Conservation (phyloP, 2,888 invertebrate species). For the Gortyna flavago region DNA sequence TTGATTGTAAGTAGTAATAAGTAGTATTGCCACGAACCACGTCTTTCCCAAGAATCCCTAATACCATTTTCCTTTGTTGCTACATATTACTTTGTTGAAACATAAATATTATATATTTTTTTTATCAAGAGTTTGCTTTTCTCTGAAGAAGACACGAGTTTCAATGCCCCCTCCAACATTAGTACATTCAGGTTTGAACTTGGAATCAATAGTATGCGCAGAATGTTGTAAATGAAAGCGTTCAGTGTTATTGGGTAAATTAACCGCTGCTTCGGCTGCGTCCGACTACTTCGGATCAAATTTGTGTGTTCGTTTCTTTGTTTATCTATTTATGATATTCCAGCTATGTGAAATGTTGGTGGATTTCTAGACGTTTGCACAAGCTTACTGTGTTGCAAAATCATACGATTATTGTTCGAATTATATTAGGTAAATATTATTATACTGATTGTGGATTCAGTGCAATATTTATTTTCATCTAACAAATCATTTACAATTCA, state of each 20-base stretch:
- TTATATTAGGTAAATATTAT: too few species aligned
- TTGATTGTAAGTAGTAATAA: not conserved
- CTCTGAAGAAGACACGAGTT: not conserved
- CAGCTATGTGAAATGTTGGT: not conserved
- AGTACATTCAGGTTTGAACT: conserved; percentile 44
- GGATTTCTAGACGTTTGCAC: conserved; percentile 18
- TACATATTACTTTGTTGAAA: too few species aligned
- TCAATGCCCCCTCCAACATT: conserved; percentile 12
- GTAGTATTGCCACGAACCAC: not conserved
- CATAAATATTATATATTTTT: too few species aligned
- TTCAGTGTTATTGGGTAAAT: conserved; percentile 74
- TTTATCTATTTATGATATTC: conserved; percentile 8
- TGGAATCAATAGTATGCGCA: conserved; percentile 74
- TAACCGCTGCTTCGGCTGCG: conserved; percentile 62
- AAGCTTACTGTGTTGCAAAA: not conserved
- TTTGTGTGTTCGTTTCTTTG: conserved; percentile 27
- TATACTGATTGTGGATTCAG: not conserved
- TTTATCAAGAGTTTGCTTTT: not conserved
- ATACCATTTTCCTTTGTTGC: not conserved
- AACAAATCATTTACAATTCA: too few species aligned
- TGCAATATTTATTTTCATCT: not conserved
- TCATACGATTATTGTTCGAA: not conserved
- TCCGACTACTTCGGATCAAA: conserved; percentile 4
- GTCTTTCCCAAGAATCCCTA: not conserved
- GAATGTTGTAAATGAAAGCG: conserved; percentile 78